Evolutionary conservation across 2,888 invertebrate species (phyloP).

Genomic region (Leptura quadrifasciata): DNA sequence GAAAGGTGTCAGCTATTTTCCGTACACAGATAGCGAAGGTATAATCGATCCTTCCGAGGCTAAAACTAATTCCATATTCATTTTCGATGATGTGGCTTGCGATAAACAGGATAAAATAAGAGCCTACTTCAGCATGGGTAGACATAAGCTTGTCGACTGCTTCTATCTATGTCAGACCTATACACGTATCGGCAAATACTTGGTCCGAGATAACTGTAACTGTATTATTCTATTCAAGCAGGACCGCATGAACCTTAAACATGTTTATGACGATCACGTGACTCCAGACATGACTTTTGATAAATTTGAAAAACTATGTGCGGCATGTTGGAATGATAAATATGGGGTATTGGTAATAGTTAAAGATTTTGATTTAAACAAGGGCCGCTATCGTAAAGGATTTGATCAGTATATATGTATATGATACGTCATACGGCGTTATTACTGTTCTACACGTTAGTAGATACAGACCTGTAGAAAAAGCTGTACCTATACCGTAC

Average conservation of each 20-base stretch:
- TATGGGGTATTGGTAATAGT: constrained; percentile 22
- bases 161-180: constrained; percentile 46
- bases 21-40: constrained; percentile 42
- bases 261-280: constrained; percentile 34
- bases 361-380: constrained; percentile 24
- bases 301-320: constrained; percentile 28
- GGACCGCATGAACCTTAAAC: constrained; percentile 34
- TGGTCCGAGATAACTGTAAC: constrained; percentile 38
- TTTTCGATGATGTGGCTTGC: constrained; percentile 49
- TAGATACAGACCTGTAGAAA: too few species aligned
- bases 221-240: constrained; percentile 38
- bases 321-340: constrained; percentile 21
- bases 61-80: constrained; percentile 46
- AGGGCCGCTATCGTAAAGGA: constrained; percentile 33
- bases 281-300: constrained; percentile 33
- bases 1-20: constrained; percentile 46
- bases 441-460: too few species aligned
- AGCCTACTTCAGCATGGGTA: constrained; percentile 47
- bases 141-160: constrained; percentile 45
- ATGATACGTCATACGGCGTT: neutral
- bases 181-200: constrained; percentile 46
- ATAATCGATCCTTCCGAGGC: constrained; percentile 45
- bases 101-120: constrained; percentile 47
- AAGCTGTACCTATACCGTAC: too few species aligned
- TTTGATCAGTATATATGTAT: constrained; percentile 30